Evolutionary conservation across 2,113 vertebrate genomes (phyloP).

Genomic region (Thermophis baileyi): DNA sequence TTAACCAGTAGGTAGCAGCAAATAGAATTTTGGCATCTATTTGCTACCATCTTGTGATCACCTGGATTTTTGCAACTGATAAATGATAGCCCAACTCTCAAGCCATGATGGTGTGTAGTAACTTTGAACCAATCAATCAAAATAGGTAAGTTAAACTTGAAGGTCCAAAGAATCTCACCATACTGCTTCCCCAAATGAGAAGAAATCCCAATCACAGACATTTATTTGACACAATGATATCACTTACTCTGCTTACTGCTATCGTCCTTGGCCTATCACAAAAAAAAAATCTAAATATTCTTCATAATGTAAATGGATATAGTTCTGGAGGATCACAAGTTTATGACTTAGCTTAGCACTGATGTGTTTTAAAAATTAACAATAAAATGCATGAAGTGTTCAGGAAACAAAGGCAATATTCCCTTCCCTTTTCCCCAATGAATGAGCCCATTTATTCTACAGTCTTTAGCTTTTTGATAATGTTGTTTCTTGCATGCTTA

Average conservation of each 20-base stretch:
- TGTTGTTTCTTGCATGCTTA: slow-evolving; percentile 44
- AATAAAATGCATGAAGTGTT: not conserved
- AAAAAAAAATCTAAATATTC: not conserved
- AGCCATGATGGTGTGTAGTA: not conserved
- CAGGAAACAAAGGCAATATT: slow-evolving; percentile 23
- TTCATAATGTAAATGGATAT: not conserved
- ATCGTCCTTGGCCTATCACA: not conserved
- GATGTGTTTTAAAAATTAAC: slow-evolving; percentile 11
- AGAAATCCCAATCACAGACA: not conserved
- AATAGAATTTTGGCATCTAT: not conserved
- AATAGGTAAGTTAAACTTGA: not conserved
- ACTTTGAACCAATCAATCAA: not conserved
- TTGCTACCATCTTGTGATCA: not conserved
- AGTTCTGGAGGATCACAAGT: slow-evolving; percentile 17
- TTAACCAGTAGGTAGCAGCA: not conserved
- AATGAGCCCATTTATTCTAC: slow-evolving; percentile 46
- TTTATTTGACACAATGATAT: not conserved
- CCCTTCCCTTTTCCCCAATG: not conserved
- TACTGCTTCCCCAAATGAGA: not conserved
- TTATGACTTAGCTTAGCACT: not conserved
- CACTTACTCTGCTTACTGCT: not conserved
- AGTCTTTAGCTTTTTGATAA: slow-evolving; percentile 50
- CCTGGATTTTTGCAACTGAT: not conserved
- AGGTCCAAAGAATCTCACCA: not conserved
- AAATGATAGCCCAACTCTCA: not conserved